Evolutionary conservation across 2,797 vertebrate genomes (phyloP).

Genomic region (Sitta carolinensis): DNA sequence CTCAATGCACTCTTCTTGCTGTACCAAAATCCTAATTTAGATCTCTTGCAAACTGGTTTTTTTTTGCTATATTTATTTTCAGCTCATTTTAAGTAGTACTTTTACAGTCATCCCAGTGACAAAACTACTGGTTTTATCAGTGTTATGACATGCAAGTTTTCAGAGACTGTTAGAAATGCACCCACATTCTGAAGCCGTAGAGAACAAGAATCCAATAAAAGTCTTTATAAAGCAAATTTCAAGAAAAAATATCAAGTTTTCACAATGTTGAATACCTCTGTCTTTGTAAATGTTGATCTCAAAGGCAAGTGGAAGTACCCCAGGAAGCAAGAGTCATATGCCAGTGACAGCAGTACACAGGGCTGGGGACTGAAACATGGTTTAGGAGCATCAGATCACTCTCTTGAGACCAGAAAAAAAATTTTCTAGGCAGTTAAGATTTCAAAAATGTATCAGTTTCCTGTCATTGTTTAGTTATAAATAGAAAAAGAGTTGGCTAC

Average conservation of each 20-base stretch:
- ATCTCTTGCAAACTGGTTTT: not conserved
- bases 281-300: not conserved
- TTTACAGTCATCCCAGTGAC: not conserved
- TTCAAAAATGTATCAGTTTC: not conserved
- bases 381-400: not conserved
- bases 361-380: not conserved
- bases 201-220: not conserved
- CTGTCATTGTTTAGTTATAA: not conserved
- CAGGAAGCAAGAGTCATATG: not conserved
- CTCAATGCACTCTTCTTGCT: not conserved
- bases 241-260: not conserved
- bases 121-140: not conserved
- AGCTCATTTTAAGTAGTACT: not conserved
- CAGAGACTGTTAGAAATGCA: not conserved
- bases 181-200: not conserved
- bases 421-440: not conserved
- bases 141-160: not conserved
- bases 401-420: not conserved
- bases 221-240: not conserved
- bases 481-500: not conserved
- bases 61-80: not conserved
- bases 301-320: not conserved
- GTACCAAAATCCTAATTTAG: not conserved
- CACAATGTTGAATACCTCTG: not conserved
- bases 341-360: not conserved